Evolutionary conservation across 2,888 invertebrate species (phyloP).

Genomic region (Tenthredo notha): DNA sequence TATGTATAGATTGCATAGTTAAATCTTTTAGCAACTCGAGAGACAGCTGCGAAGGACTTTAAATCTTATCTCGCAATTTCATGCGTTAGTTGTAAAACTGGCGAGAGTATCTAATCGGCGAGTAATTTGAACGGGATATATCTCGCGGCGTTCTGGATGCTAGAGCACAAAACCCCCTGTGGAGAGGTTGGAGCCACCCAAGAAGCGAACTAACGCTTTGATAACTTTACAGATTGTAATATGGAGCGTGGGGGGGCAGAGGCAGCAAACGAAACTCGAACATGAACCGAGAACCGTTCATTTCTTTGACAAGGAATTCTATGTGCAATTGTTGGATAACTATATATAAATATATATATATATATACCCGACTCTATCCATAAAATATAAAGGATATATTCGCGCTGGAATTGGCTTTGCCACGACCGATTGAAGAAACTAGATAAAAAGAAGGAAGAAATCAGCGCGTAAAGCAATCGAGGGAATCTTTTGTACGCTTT

Average conservation of each 20-base stretch:
- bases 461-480: neutral
- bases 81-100: conserved; percentile 54
- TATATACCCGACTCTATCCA: neutral
- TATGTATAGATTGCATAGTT: no score
- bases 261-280: neutral
- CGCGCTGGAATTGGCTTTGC: neutral
- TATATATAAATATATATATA: neutral
- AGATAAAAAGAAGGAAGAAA: neutral
- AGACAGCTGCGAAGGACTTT: neutral
- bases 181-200: conserved; percentile 73
- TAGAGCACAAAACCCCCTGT: conserved; percentile 70
- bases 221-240: conserved; percentile 65
- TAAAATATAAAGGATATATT: neutral
- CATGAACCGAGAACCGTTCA: neutral
- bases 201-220: conserved; percentile 73
- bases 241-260: neutral
- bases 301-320: conserved; percentile 11
- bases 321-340: neutral
- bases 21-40: no score
- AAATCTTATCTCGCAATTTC: conserved; percentile 44
- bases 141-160: conserved; percentile 63
- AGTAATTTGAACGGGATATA: conserved; percentile 72
- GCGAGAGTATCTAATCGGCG: conserved; percentile 63
- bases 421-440: neutral
- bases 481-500: neutral